Percentiles rank a stretch among this genome's conserved stretches.
Evolutionary conservation across 2,888 invertebrate genomes (phyloP).

Genomic region (Suillia variegata): DNA sequence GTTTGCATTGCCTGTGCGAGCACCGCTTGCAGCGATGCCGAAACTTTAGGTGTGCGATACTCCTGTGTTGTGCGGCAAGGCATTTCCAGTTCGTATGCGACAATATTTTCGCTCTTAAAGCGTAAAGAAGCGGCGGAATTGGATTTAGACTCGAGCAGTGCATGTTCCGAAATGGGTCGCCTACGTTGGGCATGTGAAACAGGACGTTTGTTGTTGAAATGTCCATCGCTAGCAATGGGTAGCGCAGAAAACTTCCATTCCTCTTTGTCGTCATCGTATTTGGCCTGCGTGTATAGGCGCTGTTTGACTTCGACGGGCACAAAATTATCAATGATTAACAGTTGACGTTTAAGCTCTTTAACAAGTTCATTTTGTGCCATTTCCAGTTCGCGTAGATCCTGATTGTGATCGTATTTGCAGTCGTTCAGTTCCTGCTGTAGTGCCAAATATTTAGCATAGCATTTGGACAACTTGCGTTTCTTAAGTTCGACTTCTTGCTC

Average conservation of each 20-base stretch:
- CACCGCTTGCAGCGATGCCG: constrained; percentile 60
- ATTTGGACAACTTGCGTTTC: constrained; percentile 86
- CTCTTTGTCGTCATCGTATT: constrained; percentile 83
- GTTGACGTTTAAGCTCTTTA: constrained; percentile 87
- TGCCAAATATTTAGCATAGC: constrained; percentile 79
- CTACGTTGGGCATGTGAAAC: constrained; percentile 69
- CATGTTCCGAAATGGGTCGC: constrained; percentile 69
- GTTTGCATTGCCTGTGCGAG: constrained; percentile 61
- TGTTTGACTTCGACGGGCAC: constrained; percentile 82
- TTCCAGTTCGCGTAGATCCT: constrained; percentile 90
- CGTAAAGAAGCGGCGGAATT: constrained; percentile 51
- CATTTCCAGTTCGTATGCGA: constrained; percentile 61
- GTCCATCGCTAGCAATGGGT: constrained; percentile 61
- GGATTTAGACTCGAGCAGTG: constrained; percentile 59
- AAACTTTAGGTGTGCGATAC: constrained; percentile 60
- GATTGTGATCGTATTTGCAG: constrained; percentile 84
- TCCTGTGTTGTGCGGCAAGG: constrained; percentile 61
- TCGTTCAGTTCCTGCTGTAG: constrained; percentile 79
- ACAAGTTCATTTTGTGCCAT: constrained; percentile 89
- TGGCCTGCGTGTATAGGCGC: constrained; percentile 73
- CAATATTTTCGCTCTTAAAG: constrained; percentile 60
- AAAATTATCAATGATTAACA: constrained; percentile 87
- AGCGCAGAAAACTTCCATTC: constrained; percentile 67
- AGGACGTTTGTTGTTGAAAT: constrained; percentile 64
- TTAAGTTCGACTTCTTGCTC: constrained; percentile 98